phyloP scores from a whole-genome alignment of 2,797 vertebrate species.

The Cheirogaleus major region DNA sequence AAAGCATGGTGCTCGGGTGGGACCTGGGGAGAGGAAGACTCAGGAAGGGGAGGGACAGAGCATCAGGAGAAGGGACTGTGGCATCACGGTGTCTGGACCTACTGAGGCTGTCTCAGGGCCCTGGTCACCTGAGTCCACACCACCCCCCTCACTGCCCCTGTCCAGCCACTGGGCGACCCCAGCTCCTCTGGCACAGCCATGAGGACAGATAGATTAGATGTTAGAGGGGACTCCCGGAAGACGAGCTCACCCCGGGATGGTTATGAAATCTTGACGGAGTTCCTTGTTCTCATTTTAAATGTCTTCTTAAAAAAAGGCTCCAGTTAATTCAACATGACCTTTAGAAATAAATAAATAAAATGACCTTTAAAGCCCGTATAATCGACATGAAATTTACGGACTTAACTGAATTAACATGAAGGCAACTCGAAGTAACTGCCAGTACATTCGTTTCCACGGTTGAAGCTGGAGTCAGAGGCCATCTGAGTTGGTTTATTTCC shows the following conservation, averaged over 20 bases:
- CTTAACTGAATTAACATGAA: not conserved
- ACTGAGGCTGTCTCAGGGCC: not conserved
- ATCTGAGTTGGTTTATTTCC: not conserved
- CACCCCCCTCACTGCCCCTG: not conserved
- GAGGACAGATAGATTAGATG: not conserved
- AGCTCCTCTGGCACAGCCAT: not conserved
- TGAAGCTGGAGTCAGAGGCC: not conserved
- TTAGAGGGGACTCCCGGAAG: not conserved
- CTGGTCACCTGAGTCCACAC: not conserved
- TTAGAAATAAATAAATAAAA: constrained; percentile 15
- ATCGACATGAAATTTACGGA: not conserved
- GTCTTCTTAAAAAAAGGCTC: not conserved
- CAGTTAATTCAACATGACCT: constrained; percentile 58
- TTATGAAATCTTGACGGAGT: not conserved
- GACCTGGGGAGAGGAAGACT: not conserved
- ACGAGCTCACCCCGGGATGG: not conserved
- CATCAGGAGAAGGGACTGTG: not conserved
- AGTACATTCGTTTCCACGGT: accelerated
- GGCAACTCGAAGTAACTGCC: not conserved
- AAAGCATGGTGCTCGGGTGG: not conserved
- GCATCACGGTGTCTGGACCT: not conserved
- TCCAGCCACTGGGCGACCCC: not conserved
- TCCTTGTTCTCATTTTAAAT: constrained; percentile 4
- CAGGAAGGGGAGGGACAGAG: not conserved
- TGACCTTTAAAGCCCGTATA: constrained; percentile 38